Percentiles rank a stretch among this genome's conserved stretches.
These are phyloP conservation scores for Amblyjoppa fuscipennis DNA, from an alignment of 2,888 invertebrate species.

Conservation along the genomic window DNA sequence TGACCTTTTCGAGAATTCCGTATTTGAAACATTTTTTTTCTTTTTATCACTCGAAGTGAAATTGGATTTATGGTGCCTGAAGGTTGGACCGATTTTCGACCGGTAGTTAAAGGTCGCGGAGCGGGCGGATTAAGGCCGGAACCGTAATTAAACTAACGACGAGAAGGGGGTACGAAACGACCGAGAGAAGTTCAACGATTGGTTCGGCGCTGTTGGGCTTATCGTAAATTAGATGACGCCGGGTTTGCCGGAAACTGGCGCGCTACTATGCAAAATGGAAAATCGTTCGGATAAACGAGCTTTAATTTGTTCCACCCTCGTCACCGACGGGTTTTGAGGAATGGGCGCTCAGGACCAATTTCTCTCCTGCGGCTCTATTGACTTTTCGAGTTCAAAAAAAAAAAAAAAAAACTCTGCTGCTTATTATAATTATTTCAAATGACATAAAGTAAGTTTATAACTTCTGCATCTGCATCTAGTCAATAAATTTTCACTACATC, in stretches of 20 bases:
- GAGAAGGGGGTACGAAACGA: background rate
- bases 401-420: background rate
- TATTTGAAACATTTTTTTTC: background rate
- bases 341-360: background rate
- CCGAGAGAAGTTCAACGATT: background rate
- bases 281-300: conserved; percentile 15
- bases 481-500: too few species aligned
- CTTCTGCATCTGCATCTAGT: too few species aligned
- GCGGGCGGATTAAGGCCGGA: conserved; percentile 1
- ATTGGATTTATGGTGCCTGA: background rate
- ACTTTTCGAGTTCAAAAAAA: background rate
- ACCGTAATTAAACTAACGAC: conserved; percentile 26
- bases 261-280: background rate
- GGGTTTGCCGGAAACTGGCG: background rate
- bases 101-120: conserved; percentile 9
- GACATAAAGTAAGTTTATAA: too few species aligned
- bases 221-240: conserved; percentile 25
- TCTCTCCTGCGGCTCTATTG: background rate
- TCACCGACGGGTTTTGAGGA: background rate
- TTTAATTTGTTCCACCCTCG: background rate
- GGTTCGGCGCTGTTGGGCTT: conserved; percentile 11
- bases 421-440: background rate
- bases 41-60: background rate
- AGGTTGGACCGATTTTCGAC: background rate
- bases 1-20: background rate